Conservation (phyloP, 1,140 invertebrate species). For the Lepidurus apus region DNA sequence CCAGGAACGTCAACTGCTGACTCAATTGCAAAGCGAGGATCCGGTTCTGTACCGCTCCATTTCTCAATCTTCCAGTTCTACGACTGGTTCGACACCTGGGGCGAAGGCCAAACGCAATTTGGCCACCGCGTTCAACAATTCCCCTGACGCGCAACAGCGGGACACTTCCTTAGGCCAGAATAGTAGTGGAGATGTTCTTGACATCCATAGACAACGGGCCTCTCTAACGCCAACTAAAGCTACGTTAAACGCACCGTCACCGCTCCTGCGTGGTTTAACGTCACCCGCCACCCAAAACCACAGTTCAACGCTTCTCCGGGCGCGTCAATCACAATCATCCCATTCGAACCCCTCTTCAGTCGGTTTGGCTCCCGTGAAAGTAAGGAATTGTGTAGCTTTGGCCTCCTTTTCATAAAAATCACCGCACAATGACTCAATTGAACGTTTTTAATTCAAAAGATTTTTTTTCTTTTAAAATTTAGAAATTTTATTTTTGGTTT, state of each 20-base stretch:
- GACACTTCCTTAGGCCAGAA: neutral
- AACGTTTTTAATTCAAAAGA: neutral
- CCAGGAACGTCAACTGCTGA: conserved; percentile 30
- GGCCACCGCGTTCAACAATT: neutral
- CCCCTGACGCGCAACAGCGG: neutral
- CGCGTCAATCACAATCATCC: conserved; percentile 1
- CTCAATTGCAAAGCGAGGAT: conserved; percentile 26
- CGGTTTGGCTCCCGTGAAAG: neutral
- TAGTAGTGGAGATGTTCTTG: neutral
- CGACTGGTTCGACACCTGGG: neutral
- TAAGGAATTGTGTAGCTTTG: neutral
- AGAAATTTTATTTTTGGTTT: neutral
- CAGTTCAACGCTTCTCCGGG: neutral
- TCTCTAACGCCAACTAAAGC: neutral
- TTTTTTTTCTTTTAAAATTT: neutral
- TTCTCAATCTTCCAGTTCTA: neutral
- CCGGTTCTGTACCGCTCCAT: conserved; percentile 14
- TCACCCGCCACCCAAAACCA: conserved; percentile 2
- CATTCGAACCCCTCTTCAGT: neutral
- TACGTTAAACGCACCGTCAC: conserved; percentile 13
- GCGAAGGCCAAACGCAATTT: neutral
- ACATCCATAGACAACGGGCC: conserved; percentile 5
- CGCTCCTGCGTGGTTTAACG: neutral
- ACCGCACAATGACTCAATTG: neutral
- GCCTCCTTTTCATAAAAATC: neutral